phyloP scores from a whole-genome alignment of 37 sponge, comb jelly and placozoan species.

The Corticium candelabrum region DNA sequence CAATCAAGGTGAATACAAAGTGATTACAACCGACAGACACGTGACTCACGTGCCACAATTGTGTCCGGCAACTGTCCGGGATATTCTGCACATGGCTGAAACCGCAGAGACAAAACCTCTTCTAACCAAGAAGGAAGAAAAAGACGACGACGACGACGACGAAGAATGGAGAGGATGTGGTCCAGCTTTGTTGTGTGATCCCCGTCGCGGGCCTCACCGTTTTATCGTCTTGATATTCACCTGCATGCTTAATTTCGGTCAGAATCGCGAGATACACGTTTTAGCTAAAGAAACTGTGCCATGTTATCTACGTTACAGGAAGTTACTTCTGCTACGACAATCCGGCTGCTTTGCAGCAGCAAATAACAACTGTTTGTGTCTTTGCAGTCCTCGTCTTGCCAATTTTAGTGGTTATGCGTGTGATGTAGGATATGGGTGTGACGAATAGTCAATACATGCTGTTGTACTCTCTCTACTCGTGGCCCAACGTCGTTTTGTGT shows the following conservation, averaged over 20 bases:
- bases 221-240: constrained; percentile 51
- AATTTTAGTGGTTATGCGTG: not conserved
- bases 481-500: constrained; percentile 98
- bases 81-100: no score
- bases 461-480: constrained; percentile 94
- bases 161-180: not conserved
- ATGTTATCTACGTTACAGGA: not conserved
- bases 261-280: no score
- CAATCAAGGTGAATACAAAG: no score
- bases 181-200: constrained; percentile 34
- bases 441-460: not conserved
- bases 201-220: constrained; percentile 34
- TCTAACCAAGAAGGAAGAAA: not conserved
- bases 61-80: no score
- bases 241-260: constrained; percentile 78
- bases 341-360: constrained; percentile 73
- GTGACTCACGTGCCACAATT: no score
- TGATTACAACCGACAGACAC: no score
- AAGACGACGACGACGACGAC: not conserved
- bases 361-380: not conserved
- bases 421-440: constrained; percentile 1
- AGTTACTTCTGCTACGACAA: constrained; percentile 46
- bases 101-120: no score
- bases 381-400: no score
- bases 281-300: not conserved